Base-by-base conservation (phyloP, 1,140 invertebrate genomes). In the Brachionus koreanus region DNA sequence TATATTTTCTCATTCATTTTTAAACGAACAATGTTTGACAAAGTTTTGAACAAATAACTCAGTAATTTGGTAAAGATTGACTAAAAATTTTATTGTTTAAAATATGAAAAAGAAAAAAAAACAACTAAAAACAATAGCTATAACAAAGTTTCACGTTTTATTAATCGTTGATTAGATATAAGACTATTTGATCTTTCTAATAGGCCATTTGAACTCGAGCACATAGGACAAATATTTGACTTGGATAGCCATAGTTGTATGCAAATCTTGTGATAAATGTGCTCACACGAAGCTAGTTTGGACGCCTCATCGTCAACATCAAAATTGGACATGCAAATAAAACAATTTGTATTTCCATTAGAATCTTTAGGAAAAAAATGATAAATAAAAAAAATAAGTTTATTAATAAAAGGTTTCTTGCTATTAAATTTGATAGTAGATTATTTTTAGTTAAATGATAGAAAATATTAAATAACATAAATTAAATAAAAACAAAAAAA, bases 241-340 rank as follows among this genome's bases (percentile, higher is more conserved):
- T 77, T 77, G 0, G 16, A 16, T 7, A 77, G 43, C 74, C 74
- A 77, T n/a, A 61, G n/a, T 77, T 77, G 46, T 0, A 77, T 23
- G 37, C 74, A 77, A 61, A 49, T 52, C 19, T 33, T 52, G 46
- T 77, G 74, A 19, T 49, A 77, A 0, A 77, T 29, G 16, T 77
- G 74, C 2, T 77, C 52, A 37, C 74, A 77, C 6, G 13, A 37
- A 16, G 19, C 13, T 13, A 77, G 7, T n/a, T 9, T 52, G 19
- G 23, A 10, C 35, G 74, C 74, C 37, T 77, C 74, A 29, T 77
- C 74, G 23, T 61, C 42, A 12, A 61, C 16, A 12, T 77, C 42
- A 77, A 57, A 77, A 77, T 19, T 61, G 1, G 74, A 57, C 42
- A 77, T 9, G 19, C 74, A 77, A n/a, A 77, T 77, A 49, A 52